A percentile compares a stretch with the other conserved stretches of the same genome.
Conservation (phyloP, 1,140 invertebrate species). For the Apis laboriosa region DNA sequence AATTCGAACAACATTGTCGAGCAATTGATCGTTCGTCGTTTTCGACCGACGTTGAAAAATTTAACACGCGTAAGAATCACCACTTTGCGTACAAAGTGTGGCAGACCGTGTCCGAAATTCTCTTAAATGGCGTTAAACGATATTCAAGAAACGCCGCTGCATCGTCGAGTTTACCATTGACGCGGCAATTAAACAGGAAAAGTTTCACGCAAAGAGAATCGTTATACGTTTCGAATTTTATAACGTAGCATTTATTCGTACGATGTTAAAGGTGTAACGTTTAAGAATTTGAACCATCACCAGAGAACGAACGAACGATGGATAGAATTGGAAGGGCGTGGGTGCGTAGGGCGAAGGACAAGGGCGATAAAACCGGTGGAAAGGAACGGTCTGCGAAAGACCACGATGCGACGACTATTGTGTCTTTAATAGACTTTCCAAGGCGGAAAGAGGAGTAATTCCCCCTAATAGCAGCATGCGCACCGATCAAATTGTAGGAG, state of each 20-base stretch:
- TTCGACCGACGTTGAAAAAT: no score
- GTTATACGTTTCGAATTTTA: background rate
- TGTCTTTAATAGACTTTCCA: constrained; percentile 27
- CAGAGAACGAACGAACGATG: background rate
- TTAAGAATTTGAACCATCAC: no score
- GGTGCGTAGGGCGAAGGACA: background rate
- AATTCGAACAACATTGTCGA: no score
- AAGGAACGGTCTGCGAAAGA: background rate
- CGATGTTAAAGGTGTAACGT: no score
- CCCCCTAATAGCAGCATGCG: constrained; percentile 43
- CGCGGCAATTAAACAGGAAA: background rate
- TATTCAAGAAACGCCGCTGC: background rate
- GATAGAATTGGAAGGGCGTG: background rate
- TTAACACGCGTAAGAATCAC: no score
- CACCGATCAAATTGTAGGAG: constrained; percentile 69
- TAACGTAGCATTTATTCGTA: no score
- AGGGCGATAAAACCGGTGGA: background rate
- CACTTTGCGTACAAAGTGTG: no score
- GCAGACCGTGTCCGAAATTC: background rate
- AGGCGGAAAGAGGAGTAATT: constrained; percentile 45
- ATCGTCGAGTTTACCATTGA: background rate
- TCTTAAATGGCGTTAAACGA: background rate
- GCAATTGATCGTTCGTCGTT: no score
- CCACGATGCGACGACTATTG: constrained; percentile 13
- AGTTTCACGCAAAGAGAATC: background rate